Conservation (phyloP, 2,113 vertebrate genomes). For the Larimichthys polyactis region DNA sequence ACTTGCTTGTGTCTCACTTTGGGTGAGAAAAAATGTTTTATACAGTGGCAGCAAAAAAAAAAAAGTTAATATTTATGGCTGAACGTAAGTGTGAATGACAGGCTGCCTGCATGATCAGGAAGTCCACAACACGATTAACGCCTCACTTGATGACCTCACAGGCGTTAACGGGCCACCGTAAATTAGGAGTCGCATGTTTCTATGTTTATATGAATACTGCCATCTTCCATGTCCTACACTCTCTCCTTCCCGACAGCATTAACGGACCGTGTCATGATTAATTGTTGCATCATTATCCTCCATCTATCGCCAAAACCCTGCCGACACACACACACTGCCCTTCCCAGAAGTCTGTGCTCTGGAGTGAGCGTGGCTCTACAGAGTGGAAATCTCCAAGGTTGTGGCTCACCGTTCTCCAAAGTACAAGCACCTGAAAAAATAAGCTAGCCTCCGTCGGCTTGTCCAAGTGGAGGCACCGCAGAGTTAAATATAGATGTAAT, state of each 20-base stretch:
- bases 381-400: slow-evolving; percentile 89
- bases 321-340: slow-evolving; percentile 85
- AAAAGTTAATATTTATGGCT: slow-evolving; percentile 1
- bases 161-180: slow-evolving; percentile 44
- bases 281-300: slow-evolving; percentile 85
- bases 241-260: slow-evolving; percentile 39
- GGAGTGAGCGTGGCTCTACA: slow-evolving; percentile 63
- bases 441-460: slow-evolving; percentile 89
- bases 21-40: background rate
- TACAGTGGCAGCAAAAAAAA: background rate
- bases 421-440: slow-evolving; percentile 99
- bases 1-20: background rate
- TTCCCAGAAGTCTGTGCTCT: slow-evolving; percentile 90
- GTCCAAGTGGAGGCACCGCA: slow-evolving; percentile 88
- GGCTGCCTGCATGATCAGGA: slow-evolving; percentile 28
- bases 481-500: slow-evolving; percentile 96
- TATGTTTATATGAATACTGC: slow-evolving; percentile 31
- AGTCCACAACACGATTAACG: slow-evolving; percentile 24
- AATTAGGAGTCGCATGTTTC: slow-evolving; percentile 39
- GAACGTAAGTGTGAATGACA: slow-evolving; percentile 24
- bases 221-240: slow-evolving; percentile 37
- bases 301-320: slow-evolving; percentile 85
- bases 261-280: slow-evolving; percentile 91
- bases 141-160: slow-evolving; percentile 46
- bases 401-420: slow-evolving; percentile 90